These are phyloP conservation scores for Diplosoma virens DNA, from an alignment of 23 tunicate species.

Conservation along the genomic window DNA sequence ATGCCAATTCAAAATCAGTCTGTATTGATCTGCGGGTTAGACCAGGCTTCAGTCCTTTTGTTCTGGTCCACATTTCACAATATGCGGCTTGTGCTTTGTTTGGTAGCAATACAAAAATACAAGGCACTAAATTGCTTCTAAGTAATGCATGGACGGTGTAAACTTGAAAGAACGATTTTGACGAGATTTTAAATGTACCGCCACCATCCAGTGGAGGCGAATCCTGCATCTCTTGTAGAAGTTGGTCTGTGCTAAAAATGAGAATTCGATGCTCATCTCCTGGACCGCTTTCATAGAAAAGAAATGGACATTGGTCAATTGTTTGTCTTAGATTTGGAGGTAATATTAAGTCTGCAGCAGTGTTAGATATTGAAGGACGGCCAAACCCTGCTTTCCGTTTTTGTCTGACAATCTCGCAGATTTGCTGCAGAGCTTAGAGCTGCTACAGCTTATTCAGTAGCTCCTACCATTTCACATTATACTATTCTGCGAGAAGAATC, in stretches of 20 bases:
- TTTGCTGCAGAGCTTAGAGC: background rate
- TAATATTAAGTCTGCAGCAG: background rate
- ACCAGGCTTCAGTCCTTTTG: constrained; percentile 3
- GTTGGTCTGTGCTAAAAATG: constrained; percentile 8
- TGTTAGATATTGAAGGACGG: background rate
- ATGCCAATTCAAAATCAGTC: too few species aligned
- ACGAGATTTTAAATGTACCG: background rate
- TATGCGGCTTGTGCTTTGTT: too few species aligned
- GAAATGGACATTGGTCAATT: background rate
- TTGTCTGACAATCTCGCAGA: background rate
- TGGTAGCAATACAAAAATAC: too few species aligned
- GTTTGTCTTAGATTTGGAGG: background rate
- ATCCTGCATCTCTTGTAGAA: background rate
- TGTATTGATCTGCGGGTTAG: background rate
- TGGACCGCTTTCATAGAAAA: constrained; percentile 1
- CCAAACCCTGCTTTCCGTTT: background rate
- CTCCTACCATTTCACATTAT: background rate
- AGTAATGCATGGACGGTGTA: background rate
- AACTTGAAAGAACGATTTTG: background rate
- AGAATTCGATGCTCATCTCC: constrained; percentile 4
- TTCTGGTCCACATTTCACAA: too few species aligned
- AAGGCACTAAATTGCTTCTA: background rate
- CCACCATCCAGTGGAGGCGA: background rate
- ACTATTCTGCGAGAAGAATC: background rate
- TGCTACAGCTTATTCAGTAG: constrained; percentile 6